Percentiles rank a stretch among this genome's conserved stretches.
phyloP scores from a whole-genome alignment of 2,888 invertebrate species.

The Tinea pellionella region DNA sequence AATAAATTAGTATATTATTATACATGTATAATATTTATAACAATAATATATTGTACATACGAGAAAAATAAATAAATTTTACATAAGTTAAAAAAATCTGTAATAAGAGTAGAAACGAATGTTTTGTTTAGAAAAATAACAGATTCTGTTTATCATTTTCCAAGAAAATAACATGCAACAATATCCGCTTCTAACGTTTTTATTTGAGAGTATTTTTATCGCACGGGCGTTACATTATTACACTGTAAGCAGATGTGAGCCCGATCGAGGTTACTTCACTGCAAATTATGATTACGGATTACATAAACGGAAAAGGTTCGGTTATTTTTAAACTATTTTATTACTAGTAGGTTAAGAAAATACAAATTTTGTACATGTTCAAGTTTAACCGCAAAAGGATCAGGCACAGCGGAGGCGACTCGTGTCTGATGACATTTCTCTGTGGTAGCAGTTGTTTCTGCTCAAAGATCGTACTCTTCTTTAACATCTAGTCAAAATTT shows the following conservation, averaged over 20 bases:
- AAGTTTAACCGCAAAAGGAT: too few relatives aligned
- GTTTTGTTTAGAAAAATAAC: not conserved
- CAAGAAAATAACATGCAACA: not conserved
- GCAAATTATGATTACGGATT: conserved; percentile 3
- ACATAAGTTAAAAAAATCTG: not conserved
- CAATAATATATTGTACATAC: too few relatives aligned
- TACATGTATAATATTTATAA: too few relatives aligned
- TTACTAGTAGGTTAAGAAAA: not conserved
- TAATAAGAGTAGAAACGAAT: not conserved
- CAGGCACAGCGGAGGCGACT: too few relatives aligned
- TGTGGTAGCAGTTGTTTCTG: too few relatives aligned
- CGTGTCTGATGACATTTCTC: too few relatives aligned
- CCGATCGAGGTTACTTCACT: conserved; percentile 8
- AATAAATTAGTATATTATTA: too few relatives aligned
- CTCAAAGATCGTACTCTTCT: too few relatives aligned
- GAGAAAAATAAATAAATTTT: too few relatives aligned
- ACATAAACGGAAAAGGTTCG: conserved; percentile 1
- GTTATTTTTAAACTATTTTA: not conserved
- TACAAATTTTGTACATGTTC: not conserved
- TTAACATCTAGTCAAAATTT: too few relatives aligned
- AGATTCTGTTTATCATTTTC: not conserved
- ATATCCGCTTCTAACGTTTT: not conserved
- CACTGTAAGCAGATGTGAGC: conserved; percentile 4
- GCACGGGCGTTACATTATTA: conserved; percentile 7
- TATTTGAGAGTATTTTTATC: conserved; percentile 7